phyloP scores from a whole-genome alignment of 1,140 invertebrate genomes.

The Solenopsis fugax region DNA sequence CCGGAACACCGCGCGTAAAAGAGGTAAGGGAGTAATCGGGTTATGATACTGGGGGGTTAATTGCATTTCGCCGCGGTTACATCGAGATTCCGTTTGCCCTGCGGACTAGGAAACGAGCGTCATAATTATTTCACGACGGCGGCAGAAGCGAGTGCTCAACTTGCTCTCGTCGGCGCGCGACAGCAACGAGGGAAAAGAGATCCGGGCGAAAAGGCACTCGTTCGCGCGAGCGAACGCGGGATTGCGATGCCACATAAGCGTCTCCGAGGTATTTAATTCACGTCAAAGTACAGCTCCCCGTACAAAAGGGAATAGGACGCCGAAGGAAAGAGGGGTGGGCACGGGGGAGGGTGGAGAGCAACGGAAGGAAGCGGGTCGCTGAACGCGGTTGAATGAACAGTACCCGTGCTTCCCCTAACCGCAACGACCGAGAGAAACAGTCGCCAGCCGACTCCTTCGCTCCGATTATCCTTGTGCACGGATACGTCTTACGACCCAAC shows the following conservation, averaged over 20 bases:
- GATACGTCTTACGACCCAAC: constrained; percentile 44
- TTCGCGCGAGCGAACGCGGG: background rate
- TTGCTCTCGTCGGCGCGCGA: background rate
- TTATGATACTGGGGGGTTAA: constrained; percentile 55
- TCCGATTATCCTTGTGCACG: constrained; percentile 1
- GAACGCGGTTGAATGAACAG: constrained; percentile 51
- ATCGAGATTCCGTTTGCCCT: constrained; percentile 55
- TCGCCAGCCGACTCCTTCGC: constrained; percentile 11
- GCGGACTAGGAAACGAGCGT: constrained; percentile 45
- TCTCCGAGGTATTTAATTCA: constrained; percentile 69
- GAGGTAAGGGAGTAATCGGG: constrained; percentile 39
- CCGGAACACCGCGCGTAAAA: background rate
- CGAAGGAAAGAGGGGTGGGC: background rate
- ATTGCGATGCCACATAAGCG: constrained; percentile 8
- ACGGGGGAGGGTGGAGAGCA: background rate
- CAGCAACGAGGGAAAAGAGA: constrained; percentile 7
- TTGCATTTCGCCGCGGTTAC: constrained; percentile 57
- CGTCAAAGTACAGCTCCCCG: constrained; percentile 28
- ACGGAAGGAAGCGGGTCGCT: constrained; percentile 36
- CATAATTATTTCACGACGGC: constrained; percentile 64
- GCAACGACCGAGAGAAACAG: constrained; percentile 27
- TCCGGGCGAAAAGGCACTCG: constrained; percentile 6
- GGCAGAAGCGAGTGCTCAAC: background rate
- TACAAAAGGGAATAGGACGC: constrained; percentile 38
- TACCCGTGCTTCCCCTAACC: constrained; percentile 59